Conservation (phyloP, 2,888 invertebrate species). For the Desoria tigrina region DNA sequence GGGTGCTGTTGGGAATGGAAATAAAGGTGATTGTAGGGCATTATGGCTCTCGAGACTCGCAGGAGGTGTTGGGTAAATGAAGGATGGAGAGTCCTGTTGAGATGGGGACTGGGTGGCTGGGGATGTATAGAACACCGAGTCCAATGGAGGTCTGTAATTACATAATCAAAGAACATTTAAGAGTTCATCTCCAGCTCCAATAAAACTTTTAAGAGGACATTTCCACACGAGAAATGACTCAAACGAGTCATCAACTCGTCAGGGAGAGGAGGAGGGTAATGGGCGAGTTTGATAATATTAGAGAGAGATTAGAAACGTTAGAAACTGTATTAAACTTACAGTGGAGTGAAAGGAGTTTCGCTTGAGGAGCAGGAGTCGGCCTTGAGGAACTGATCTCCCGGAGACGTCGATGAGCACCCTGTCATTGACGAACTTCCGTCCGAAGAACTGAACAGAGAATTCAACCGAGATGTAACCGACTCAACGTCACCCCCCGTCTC, state of each 20-base stretch:
- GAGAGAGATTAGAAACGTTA: neutral
- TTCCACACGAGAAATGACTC: neutral
- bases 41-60: slow-evolving; percentile 80
- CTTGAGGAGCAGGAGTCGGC: slow-evolving; percentile 11
- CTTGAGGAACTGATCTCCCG: neutral
- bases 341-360: slow-evolving; percentile 37
- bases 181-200: slow-evolving; percentile 4
- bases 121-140: slow-evolving; percentile 41
- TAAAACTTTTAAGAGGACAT: slow-evolving; percentile 4
- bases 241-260: neutral
- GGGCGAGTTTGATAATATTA: too few relatives aligned
- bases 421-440: slow-evolving; percentile 10
- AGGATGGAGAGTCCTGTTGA: slow-evolving; percentile 66
- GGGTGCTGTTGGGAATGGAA: slow-evolving; percentile 63
- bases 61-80: slow-evolving; percentile 83
- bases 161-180: slow-evolving; percentile 21
- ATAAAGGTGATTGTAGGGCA: slow-evolving; percentile 61
- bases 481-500: slow-evolving; percentile 23
- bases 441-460: slow-evolving; percentile 30
- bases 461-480: slow-evolving; percentile 29
- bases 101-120: slow-evolving; percentile 63
- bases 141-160: slow-evolving; percentile 39
- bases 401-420: neutral
- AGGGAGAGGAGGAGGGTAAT: too few relatives aligned
- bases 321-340: too few relatives aligned